Evolutionary conservation across 2,888 invertebrate genomes (phyloP).

Genomic region (Rosalia funebris): DNA sequence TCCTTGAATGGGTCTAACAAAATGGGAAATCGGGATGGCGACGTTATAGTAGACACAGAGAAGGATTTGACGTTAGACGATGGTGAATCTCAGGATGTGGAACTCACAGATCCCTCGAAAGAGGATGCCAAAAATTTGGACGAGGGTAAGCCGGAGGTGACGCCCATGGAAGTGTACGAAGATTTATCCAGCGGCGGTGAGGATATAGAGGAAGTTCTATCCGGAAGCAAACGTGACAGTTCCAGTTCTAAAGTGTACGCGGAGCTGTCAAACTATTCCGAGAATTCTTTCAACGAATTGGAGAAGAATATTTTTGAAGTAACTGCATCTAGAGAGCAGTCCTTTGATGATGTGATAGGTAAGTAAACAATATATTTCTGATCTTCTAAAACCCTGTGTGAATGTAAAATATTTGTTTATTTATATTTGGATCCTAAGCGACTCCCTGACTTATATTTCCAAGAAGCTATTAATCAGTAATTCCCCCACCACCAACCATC

Average conservation of each 20-base stretch:
- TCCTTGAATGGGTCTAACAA: slow-evolving; percentile 24
- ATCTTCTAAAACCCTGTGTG: not conserved
- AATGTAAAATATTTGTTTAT: not conserved
- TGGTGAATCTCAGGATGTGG: not conserved
- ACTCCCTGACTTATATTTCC: no score
- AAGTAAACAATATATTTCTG: not conserved
- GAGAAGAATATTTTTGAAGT: slow-evolving; percentile 33
- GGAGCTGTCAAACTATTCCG: slow-evolving; percentile 8
- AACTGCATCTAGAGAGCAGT: not conserved
- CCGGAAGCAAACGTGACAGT: not conserved
- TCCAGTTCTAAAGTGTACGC: not conserved
- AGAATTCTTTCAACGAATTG: slow-evolving; percentile 24
- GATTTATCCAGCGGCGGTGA: slow-evolving; percentile 45
- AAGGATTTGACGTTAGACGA: not conserved
- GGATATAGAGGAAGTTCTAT: slow-evolving; percentile 30
- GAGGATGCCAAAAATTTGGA: not conserved
- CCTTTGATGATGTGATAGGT: not conserved
- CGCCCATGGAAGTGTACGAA: slow-evolving; percentile 38
- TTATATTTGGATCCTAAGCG: no score
- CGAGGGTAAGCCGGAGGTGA: not conserved
- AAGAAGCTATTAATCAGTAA: no score
- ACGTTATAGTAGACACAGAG: not conserved
- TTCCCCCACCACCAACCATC: no score
- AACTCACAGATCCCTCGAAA: not conserved
- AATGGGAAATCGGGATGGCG: not conserved